A percentile compares a stretch with the other conserved stretches of the same genome.
Evolutionary conservation across 2,888 invertebrate species (phyloP).

Genomic region (Icerya purchasi): DNA sequence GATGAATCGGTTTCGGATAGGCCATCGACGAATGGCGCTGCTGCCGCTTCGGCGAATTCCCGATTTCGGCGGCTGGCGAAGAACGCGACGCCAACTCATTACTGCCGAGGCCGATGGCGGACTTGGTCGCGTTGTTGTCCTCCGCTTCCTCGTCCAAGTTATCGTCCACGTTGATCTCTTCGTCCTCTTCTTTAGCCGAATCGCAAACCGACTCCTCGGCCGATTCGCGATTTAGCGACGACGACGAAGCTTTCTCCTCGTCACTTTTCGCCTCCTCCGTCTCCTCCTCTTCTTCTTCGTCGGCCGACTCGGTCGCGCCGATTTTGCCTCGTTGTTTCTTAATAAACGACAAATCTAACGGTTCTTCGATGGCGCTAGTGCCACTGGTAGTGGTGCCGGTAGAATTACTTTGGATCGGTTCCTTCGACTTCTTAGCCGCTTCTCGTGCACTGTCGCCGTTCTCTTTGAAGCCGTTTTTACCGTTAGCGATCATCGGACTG

Average conservation of each 20-base stretch:
- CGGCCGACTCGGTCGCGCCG: constrained; percentile 15
- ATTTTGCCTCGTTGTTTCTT: constrained; percentile 9
- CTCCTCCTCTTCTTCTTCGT: constrained; percentile 18
- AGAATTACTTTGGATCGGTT: too few relatives aligned
- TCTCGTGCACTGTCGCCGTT: too few relatives aligned
- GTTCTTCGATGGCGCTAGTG: constrained; percentile 7
- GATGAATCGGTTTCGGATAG: constrained; percentile 65
- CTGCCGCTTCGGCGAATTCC: neutral
- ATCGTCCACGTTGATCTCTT: constrained; percentile 3
- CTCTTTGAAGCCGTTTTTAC: too few relatives aligned
- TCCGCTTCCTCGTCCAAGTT: neutral
- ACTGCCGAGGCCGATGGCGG: neutral
- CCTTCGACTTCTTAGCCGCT: too few relatives aligned
- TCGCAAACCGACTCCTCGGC: neutral
- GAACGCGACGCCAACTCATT: too few relatives aligned
- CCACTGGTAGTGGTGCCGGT: too few relatives aligned
- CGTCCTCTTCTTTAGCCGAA: neutral
- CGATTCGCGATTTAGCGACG: neutral
- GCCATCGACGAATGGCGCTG: constrained; percentile 25
- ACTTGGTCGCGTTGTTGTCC: neutral
- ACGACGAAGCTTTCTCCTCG: neutral
- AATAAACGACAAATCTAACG: constrained; percentile 7
- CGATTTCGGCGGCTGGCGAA: neutral
- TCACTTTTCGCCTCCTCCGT: neutral
- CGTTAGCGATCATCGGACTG: too few relatives aligned